Evolutionary conservation across 2,888 invertebrate species (phyloP).

Genomic region (Cinara cedri): DNA sequence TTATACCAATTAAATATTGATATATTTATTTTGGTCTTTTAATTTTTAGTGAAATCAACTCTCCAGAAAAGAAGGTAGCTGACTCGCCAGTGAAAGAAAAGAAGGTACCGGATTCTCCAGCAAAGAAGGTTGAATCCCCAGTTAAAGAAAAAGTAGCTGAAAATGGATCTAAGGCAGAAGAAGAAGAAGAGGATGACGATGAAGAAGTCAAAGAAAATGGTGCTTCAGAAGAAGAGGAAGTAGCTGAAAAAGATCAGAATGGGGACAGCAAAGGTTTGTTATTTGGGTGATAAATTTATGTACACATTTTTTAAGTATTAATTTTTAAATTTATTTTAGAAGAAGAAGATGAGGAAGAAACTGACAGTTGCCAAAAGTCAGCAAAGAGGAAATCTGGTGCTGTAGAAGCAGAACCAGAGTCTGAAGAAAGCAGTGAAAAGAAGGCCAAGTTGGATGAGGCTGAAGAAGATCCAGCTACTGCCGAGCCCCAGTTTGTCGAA

Average conservation of each 20-base stretch:
- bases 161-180: constrained; percentile 49
- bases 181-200: constrained; percentile 30
- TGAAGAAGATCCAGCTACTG: constrained; percentile 54
- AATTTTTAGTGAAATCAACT: constrained; percentile 29
- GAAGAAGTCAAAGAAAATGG: constrained; percentile 48
- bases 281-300: background rate
- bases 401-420: constrained; percentile 29
- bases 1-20: too few relatives aligned
- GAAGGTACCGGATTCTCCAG: constrained; percentile 47
- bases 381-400: constrained; percentile 54
- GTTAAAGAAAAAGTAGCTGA: constrained; percentile 43
- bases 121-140: constrained; percentile 37
- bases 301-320: background rate
- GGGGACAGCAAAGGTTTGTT: constrained; percentile 46
- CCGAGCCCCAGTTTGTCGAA: constrained; percentile 55
- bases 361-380: constrained; percentile 38
- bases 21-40: background rate
- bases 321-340: background rate
- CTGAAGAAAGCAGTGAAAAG: constrained; percentile 42
- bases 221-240: constrained; percentile 39
- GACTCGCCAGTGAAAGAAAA: constrained; percentile 48
- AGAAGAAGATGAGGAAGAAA: constrained; percentile 48
- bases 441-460: constrained; percentile 49
- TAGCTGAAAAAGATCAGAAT: constrained; percentile 45
- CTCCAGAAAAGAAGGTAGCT: constrained; percentile 50